Evolutionary conservation across 2,888 invertebrate species (phyloP).

Genomic region (Acrocera orbiculus): DNA sequence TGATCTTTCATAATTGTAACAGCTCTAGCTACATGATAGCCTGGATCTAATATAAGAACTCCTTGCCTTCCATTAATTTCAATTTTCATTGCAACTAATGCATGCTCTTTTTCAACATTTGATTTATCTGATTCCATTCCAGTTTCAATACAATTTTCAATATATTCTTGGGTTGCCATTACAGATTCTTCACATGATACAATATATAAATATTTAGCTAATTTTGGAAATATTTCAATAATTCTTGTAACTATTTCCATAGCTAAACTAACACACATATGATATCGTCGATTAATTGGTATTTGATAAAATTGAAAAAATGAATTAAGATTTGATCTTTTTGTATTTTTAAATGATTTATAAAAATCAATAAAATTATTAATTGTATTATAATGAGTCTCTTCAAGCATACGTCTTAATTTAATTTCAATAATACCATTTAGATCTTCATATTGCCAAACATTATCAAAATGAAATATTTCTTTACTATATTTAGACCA

Average conservation of each 20-base stretch:
- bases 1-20: conserved; percentile 76
- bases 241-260: conserved; percentile 57
- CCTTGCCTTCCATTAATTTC: conserved; percentile 56
- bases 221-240: conserved; percentile 47
- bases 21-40: conserved; percentile 74
- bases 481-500: conserved; percentile 40
- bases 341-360: conserved; percentile 44
- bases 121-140: conserved; percentile 31
- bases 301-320: conserved; percentile 64
- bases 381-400: conserved; percentile 78
- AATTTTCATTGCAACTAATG: conserved; percentile 59
- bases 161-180: conserved; percentile 40
- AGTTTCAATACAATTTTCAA: conserved; percentile 35
- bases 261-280: conserved; percentile 80
- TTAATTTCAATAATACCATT: conserved; percentile 61
- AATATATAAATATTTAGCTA: conserved; percentile 48
- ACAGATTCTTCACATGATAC: conserved; percentile 81
- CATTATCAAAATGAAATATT: conserved; percentile 29
- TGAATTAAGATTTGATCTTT: conserved; percentile 45
- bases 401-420: conserved; percentile 61
- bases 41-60: conserved; percentile 70
- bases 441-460: conserved; percentile 56
- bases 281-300: conserved; percentile 56
- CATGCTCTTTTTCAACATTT: conserved; percentile 68
- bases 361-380: conserved; percentile 59